Evolutionary conservation across 2,797 vertebrate species (phyloP).

Genomic region (Coregonus ussuriensis): DNA sequence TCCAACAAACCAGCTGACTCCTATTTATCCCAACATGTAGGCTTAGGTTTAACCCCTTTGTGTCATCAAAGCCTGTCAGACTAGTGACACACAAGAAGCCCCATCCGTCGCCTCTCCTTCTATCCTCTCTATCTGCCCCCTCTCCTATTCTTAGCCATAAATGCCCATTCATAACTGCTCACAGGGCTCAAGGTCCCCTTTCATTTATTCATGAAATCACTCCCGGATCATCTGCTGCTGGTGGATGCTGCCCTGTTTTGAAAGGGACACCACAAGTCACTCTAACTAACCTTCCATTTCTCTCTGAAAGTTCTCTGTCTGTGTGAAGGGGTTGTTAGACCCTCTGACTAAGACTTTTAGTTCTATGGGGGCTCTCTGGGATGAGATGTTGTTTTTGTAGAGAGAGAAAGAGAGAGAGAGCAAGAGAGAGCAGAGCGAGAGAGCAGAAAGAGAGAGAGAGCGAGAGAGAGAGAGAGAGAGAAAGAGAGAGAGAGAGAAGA

Average conservation of each 20-base stretch:
- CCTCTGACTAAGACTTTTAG: too few species aligned
- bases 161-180: conserved; percentile 70
- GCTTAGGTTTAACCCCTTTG: conserved; percentile 79
- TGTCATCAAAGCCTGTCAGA: conserved; percentile 76
- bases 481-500: too few species aligned
- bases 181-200: conserved; percentile 59
- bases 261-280: too few species aligned
- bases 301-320: too few species aligned
- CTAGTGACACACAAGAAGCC: conserved; percentile 53
- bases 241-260: conserved; percentile 19
- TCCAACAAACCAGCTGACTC: conserved; percentile 80
- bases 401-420: not conserved
- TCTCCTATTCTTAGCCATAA: conserved; percentile 70
- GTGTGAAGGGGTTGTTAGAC: too few species aligned
- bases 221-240: conserved; percentile 37
- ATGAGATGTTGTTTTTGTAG: not conserved
- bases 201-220: conserved; percentile 66
- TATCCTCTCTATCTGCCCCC: conserved; percentile 23
- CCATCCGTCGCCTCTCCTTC: conserved; percentile 60
- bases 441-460: too few species aligned
- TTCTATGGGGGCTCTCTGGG: not conserved
- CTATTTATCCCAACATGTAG: conserved; percentile 67
- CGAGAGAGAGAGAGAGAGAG: too few species aligned
- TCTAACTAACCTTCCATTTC: too few species aligned
- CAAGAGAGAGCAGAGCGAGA: too few species aligned